Percentiles rank a stretch among this genome's conserved stretches.
These are phyloP conservation scores for Agapostemon virescens DNA, from an alignment of 2,888 invertebrate species.

Conservation along the genomic window DNA sequence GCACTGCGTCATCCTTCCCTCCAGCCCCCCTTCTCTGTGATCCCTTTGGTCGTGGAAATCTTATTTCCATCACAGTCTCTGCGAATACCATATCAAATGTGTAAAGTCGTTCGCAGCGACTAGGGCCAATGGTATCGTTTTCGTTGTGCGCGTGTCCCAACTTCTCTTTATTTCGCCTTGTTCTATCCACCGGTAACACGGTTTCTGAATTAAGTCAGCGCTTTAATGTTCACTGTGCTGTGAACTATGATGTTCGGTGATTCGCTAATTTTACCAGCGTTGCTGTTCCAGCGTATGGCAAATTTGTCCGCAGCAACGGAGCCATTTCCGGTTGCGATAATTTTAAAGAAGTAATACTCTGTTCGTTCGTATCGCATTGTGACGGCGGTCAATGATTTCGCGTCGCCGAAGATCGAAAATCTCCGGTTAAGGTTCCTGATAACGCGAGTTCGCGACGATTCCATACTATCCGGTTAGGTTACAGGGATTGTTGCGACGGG, in stretches of 20 bases:
- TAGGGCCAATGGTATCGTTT: background rate
- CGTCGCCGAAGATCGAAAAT: no score
- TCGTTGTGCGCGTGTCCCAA: no score
- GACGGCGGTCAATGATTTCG: no score
- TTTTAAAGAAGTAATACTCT: no score
- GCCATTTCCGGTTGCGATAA: no score
- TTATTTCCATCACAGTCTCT: constrained; percentile 29
- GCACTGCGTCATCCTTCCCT: background rate
- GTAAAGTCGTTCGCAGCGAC: background rate
- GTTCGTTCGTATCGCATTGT: no score
- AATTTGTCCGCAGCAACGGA: background rate
- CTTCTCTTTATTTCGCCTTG: constrained; percentile 3
- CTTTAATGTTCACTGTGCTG: background rate
- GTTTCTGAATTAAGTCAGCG: background rate
- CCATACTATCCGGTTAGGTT: no score
- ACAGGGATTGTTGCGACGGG: no score
- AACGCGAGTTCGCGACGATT: no score
- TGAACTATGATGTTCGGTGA: background rate
- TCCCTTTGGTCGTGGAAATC: constrained; percentile 30
- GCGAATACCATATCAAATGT: constrained; percentile 19
- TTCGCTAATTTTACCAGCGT: background rate
- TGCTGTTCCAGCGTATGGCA: background rate
- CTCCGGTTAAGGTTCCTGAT: no score
- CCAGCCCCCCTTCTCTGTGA: background rate
- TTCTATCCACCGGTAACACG: background rate